These are phyloP conservation scores for Marisa cornuarietis DNA, from an alignment of 1,140 invertebrate genomes.

Conservation along the genomic window DNA sequence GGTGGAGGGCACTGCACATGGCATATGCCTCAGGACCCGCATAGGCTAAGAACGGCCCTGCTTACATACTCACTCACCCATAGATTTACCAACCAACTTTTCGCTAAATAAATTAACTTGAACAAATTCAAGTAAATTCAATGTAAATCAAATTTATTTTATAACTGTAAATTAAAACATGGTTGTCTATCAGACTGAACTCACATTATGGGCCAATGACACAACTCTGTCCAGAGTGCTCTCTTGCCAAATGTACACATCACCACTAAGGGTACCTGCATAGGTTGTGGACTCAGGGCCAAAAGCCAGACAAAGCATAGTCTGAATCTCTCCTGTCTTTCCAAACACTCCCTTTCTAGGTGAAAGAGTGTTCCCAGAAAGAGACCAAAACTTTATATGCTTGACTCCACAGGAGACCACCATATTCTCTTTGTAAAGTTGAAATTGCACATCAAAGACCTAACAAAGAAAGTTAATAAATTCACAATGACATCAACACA, in stretches of 20 bases:
- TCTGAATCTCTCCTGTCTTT: slow-evolving; percentile 66
- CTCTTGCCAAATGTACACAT: slow-evolving; percentile 65
- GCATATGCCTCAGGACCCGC: no score
- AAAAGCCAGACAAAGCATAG: slow-evolving; percentile 62
- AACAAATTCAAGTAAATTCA: no score
- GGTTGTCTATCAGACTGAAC: slow-evolving; percentile 13
- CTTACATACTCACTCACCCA: no score
- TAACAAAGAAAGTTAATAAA: slow-evolving; percentile 30
- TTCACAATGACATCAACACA: no score
- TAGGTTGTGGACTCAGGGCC: slow-evolving; percentile 57
- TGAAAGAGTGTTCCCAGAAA: slow-evolving; percentile 65
- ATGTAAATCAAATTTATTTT: no score
- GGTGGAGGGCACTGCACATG: no score
- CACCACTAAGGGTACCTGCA: slow-evolving; percentile 63
- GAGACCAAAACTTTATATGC: slow-evolving; percentile 67
- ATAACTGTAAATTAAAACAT: background rate
- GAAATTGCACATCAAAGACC: slow-evolving; percentile 66
- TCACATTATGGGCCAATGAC: slow-evolving; percentile 60
- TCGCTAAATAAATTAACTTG: no score
- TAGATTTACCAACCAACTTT: no score
- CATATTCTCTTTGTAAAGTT: slow-evolving; percentile 55
- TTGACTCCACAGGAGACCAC: slow-evolving; percentile 67
- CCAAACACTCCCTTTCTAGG: slow-evolving; percentile 66
- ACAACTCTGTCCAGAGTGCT: slow-evolving; percentile 56
- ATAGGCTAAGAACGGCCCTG: no score